Evolutionary conservation across 1,140 invertebrate species (phyloP), one percentile per base, ranked within the genome.

Genomic region (Drosophila asahinai): DNA sequence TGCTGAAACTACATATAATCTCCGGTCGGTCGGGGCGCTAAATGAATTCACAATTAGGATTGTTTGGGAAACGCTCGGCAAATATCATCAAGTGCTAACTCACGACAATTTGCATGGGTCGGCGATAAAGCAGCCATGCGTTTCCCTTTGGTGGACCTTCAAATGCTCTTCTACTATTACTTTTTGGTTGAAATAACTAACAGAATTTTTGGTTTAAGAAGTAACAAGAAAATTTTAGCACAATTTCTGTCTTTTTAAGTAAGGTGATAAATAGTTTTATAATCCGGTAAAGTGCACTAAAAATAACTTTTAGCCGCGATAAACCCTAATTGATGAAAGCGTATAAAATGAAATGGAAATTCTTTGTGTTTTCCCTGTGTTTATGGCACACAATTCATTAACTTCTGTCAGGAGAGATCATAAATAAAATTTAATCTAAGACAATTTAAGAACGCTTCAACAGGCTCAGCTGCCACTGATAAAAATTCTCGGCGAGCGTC

Each of bases 341-440:
- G 66, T 59, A 59, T 45, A 67, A 5, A 2, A 19, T 12, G 14
- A 55, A 68, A 38, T 48, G 19, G 22, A 63, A 52, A 77, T 43
- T 51, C 45, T 68, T 68, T 68, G 15, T 49, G 33, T 30, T 64
- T 74, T 38, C 33, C 52, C 33, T 63, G 40, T 66, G 48, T 66
- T 66, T 68, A 72, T 68, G 55, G 17, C 57, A 43, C 57, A 77
- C 75, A 68, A 77, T 77, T 70, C 74, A 77, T 77, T 77, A 77
- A 43, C 49, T 68, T 57, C 42, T 74, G 58, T 27, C 72, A 48
- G 70, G 25, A 57, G 65, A 77, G 65, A 77, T 77, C 75, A 52
- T 59, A 77, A 60, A 77, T 60, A 67, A 60, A 54, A 77, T 59
- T 59, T 77, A 77, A 77, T 77, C 75, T 77, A 77, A 40, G 75